These are phyloP conservation scores for Piprites chloris DNA, from an alignment of 2,113 vertebrate genomes.

Conservation along the genomic window DNA sequence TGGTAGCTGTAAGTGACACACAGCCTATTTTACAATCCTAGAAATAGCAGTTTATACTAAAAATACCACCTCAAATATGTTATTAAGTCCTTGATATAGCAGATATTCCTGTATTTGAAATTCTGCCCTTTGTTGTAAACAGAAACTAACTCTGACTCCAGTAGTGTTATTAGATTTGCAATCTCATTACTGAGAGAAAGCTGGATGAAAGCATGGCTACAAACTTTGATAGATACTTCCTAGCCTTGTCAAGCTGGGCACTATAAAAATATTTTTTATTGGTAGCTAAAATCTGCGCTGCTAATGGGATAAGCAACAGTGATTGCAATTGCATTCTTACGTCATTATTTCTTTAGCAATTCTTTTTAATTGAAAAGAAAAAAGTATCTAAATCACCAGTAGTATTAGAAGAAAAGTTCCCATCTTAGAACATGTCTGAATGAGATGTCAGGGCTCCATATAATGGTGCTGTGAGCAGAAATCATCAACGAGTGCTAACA, in stretches of 20 bases:
- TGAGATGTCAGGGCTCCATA: background rate
- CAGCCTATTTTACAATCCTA: background rate
- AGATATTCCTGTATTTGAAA: background rate
- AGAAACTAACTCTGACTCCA: background rate
- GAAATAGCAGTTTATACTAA: background rate
- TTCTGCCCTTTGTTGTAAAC: background rate
- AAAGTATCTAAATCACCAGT: background rate
- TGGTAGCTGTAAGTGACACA: background rate
- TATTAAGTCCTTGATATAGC: background rate
- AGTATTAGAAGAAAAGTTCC: background rate
- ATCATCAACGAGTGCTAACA: background rate
- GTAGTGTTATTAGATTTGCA: background rate
- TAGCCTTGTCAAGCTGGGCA: background rate
- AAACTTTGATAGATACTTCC: background rate
- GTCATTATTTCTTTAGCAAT: background rate
- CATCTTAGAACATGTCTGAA: background rate
- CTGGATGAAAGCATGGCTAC: background rate
- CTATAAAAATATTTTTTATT: background rate
- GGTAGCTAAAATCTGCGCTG: background rate
- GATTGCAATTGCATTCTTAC: background rate
- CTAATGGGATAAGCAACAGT: background rate
- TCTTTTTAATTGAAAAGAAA: background rate
- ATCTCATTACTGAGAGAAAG: background rate
- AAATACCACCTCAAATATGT: background rate
- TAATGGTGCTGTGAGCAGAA: background rate